phyloP scores from a whole-genome alignment of 2,888 invertebrate genomes.

The Drymonia ruficornis region DNA sequence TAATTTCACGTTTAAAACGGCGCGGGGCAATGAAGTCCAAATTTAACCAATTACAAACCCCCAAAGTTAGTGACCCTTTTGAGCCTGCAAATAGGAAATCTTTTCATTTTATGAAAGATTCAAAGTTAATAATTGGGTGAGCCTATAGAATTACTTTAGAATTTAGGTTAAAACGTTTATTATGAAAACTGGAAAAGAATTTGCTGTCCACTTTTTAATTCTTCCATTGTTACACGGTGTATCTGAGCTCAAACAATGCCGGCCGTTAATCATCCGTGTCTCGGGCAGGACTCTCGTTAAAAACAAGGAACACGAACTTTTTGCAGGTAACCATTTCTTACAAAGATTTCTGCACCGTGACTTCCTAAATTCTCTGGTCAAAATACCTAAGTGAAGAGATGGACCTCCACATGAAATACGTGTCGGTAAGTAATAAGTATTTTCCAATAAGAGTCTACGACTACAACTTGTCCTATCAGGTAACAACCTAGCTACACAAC shows the following conservation, averaged over 20 bases:
- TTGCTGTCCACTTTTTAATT: too few relatives aligned
- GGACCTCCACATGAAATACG: too few relatives aligned
- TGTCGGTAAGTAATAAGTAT: too few relatives aligned
- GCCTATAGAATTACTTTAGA: not conserved
- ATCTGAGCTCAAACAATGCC: not conserved
- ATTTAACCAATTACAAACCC: slow-evolving; percentile 5
- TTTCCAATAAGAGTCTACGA: too few relatives aligned
- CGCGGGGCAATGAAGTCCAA: slow-evolving; percentile 1
- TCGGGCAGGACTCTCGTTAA: not conserved
- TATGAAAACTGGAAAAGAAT: not conserved
- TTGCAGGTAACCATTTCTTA: not conserved
- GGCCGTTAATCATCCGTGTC: not conserved
- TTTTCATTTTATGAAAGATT: not conserved
- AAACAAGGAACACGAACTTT: not conserved
- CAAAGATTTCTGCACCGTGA: not conserved
- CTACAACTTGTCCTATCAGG: not conserved
- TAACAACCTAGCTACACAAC: not conserved
- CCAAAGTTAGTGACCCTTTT: slow-evolving; percentile 1
- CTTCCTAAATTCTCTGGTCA: not conserved
- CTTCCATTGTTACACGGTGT: not conserved
- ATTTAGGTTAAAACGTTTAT: slow-evolving; percentile 1
- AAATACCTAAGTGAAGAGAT: too few relatives aligned
- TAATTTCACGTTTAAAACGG: not conserved
- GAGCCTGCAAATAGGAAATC: slow-evolving; percentile 3
- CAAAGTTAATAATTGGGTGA: not conserved